Evolutionary conservation across 2,113 vertebrate genomes (phyloP).

Genomic region (Grammomys dolichurus): DNA sequence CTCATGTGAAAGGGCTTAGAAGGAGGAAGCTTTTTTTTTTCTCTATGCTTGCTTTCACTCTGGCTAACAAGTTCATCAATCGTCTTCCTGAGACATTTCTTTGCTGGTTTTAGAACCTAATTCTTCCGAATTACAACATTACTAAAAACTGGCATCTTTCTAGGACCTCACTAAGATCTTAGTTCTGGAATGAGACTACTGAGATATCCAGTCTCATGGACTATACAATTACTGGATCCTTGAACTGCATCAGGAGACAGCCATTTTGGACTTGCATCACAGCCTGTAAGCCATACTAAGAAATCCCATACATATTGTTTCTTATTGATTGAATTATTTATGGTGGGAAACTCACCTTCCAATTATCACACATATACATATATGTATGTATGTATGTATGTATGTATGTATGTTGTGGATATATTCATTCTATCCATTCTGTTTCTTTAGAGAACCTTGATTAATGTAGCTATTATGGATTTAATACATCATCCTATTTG

Average conservation of each 20-base stretch:
- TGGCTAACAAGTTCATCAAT: neutral
- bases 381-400: no score
- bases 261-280: neutral
- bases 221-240: neutral
- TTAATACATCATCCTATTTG: conserved; percentile 26
- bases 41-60: neutral
- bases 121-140: neutral
- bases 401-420: neutral
- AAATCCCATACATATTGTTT: neutral
- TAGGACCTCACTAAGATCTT: neutral
- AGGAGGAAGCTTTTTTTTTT: neutral
- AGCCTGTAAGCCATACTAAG: neutral
- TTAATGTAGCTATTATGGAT: neutral
- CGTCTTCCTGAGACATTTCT: neutral
- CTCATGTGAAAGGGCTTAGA: neutral
- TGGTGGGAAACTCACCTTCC: fast-evolving
- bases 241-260: neutral
- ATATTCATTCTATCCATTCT: neutral
- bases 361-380: neutral
- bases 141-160: neutral
- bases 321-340: neutral
- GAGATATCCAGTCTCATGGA: neutral
- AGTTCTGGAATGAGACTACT: no score
- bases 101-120: neutral
- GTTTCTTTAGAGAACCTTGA: neutral